Evolutionary conservation across 2,113 vertebrate genomes (phyloP), one percentile per base, ranked within the genome.

Genomic region (Polypterus senegalus): DNA sequence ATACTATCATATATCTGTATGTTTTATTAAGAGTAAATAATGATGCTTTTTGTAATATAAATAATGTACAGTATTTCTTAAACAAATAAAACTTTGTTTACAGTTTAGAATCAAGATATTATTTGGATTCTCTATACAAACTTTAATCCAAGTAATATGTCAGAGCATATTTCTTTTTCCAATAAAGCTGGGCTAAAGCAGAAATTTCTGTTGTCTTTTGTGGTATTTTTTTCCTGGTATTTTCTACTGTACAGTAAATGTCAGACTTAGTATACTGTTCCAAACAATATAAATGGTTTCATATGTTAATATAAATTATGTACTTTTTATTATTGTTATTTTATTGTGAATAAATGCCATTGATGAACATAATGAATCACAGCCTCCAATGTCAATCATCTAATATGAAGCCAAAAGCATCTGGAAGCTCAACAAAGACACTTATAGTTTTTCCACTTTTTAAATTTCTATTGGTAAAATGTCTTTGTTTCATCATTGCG

Each of bases 61-160:
- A 27, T 27, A 27, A 27, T 27, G 27, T 27, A n/a, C n/a, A n/a
- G n/a, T n/a, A 48, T 58, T 62, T 57, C 52, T 43, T 47, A 27
- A 56, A 70, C 44, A 63, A 70, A 63, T 55, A 55, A 46, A n/a
- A 47, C 48, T 59, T 63, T 63, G 67, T 49, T 71, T 61, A 48
- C 66, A 64, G 59, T 52, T 10, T 52, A 45, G 49, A 57, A 47
- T 48, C 55, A 49, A 58, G 60, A 46, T 46, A 61, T 27, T 48
- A 46, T 47, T 67, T 61, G 77, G 77, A 79, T 80, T 77, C 75
- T 46, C 51, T 10, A 57, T 73, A 71, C 71, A 75, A 76, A 75
- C 55, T 69, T 65, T 63, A 58, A 65, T 65, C 47, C 57, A 7
- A 9, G 49, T 46, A 49, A 47, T 47, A 60, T 73, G 66, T 74